phyloP scores from a whole-genome alignment of 1,140 invertebrate species.

The Forficula auricularia region DNA sequence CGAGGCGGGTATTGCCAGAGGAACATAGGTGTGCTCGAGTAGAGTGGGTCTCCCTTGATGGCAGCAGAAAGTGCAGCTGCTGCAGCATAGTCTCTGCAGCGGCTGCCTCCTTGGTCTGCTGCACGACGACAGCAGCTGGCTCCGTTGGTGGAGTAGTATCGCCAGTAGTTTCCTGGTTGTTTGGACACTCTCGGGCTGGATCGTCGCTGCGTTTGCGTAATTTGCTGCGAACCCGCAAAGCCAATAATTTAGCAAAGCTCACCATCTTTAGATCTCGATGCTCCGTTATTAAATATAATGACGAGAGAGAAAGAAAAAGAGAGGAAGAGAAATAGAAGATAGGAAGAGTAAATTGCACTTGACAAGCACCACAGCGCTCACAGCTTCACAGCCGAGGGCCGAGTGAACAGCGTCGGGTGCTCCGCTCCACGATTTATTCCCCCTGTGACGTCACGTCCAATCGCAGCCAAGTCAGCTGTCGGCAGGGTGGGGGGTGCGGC shows the following conservation, averaged over 20 bases:
- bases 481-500: no score
- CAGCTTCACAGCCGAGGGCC: no score
- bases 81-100: slow-evolving; percentile 3
- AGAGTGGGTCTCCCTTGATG: background rate
- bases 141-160: slow-evolving; percentile 12
- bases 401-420: no score
- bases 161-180: slow-evolving; percentile 14
- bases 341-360: no score
- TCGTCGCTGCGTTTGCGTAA: slow-evolving; percentile 58
- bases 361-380: no score
- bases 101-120: slow-evolving; percentile 9
- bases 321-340: no score
- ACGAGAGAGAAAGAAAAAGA: no score
- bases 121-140: slow-evolving; percentile 7
- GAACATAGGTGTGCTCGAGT: slow-evolving; percentile 32
- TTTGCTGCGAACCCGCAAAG: slow-evolving; percentile 71
- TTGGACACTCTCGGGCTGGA: slow-evolving; percentile 29
- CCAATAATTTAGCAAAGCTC: slow-evolving; percentile 42
- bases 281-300: slow-evolving; percentile 40
- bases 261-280: no score
- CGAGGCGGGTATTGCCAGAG: slow-evolving; percentile 59
- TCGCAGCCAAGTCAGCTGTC: no score
- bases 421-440: no score
- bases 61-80: slow-evolving; percentile 19
- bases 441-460: no score